These are phyloP conservation scores for Maniola hyperantus DNA, from an alignment of 2,888 invertebrate genomes.

Conservation along the genomic window DNA sequence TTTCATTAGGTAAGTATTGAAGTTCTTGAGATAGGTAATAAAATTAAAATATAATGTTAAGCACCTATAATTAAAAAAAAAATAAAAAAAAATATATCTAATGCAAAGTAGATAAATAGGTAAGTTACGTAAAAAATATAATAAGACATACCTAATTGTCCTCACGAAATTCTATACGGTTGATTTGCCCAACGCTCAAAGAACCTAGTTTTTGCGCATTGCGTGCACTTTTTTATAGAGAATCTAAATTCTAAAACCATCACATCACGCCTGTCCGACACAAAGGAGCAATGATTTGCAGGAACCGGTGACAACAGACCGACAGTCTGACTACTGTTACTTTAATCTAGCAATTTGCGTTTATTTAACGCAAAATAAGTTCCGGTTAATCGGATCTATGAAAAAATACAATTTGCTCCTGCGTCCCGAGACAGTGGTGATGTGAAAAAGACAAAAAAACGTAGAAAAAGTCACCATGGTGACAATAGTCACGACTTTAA, in stretches of 20 bases:
- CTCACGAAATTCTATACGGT: constrained; percentile 3
- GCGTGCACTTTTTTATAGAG: constrained; percentile 2
- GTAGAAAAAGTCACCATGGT: neutral
- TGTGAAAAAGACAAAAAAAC: neutral
- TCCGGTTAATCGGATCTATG: constrained; percentile 10
- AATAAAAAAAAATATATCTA: too few species aligned
- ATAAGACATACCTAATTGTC: constrained; percentile 1
- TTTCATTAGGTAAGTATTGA: too few species aligned
- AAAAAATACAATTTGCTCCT: constrained; percentile 11
- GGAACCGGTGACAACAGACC: constrained; percentile 1
- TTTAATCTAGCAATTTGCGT: constrained; percentile 18
- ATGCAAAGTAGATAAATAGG: neutral
- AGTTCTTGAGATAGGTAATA: too few species aligned
- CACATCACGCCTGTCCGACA: constrained; percentile 18
- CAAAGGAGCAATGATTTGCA: constrained; percentile 24
- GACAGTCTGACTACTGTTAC: constrained; percentile 13
- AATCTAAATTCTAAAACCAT: neutral
- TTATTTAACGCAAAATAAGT: constrained; percentile 22
- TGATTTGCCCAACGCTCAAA: constrained; percentile 7
- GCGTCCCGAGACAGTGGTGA: neutral
- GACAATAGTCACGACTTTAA: constrained; percentile 9
- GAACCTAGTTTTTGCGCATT: constrained; percentile 16
- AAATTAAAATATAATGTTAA: too few species aligned
- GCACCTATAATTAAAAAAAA: too few species aligned
- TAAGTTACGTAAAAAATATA: too few species aligned